Percentiles rank a stretch among this genome's conserved stretches.
Conservation (phyloP, 2,888 invertebrate genomes). For the Hofmannophila pseudospretella region DNA sequence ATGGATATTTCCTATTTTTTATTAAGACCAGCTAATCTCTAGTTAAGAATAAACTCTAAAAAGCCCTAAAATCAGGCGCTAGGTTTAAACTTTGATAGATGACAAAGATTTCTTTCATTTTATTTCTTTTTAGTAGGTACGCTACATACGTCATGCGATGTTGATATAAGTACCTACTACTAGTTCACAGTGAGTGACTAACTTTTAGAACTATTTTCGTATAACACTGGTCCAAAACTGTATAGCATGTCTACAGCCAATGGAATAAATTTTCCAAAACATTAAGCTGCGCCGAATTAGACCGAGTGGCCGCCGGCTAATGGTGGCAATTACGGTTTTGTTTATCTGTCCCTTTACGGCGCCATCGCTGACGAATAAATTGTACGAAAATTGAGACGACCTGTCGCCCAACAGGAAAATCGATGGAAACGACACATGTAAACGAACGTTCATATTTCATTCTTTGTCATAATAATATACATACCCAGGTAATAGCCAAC, state of each 20-base stretch:
- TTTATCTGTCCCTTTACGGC: conserved; percentile 33
- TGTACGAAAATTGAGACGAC: conserved; percentile 22
- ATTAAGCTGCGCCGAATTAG: conserved; percentile 50
- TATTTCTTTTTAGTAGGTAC: too few relatives aligned
- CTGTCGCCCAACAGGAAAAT: conserved; percentile 7
- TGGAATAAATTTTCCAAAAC: conserved; percentile 54
- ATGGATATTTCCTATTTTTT: too few relatives aligned
- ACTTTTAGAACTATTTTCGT: neutral
- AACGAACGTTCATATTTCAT: neutral
- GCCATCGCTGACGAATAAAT: conserved; percentile 23
- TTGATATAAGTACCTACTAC: too few relatives aligned
- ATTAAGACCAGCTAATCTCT: too few relatives aligned
- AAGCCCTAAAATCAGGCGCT: too few relatives aligned
- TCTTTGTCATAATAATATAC: too few relatives aligned
- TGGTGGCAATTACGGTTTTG: conserved; percentile 45
- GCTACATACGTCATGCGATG: too few relatives aligned
- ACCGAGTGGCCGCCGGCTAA: conserved; percentile 42
- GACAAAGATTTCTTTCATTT: too few relatives aligned
- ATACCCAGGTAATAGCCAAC: too few relatives aligned
- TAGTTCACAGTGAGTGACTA: too few relatives aligned
- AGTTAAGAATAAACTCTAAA: too few relatives aligned
- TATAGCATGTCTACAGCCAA: conserved; percentile 25
- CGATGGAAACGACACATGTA: conserved; percentile 1
- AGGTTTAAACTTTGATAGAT: too few relatives aligned
- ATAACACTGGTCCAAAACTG: neutral